Conservation (phyloP, 2,888 invertebrate species). For the Bedellia somnulentella region DNA sequence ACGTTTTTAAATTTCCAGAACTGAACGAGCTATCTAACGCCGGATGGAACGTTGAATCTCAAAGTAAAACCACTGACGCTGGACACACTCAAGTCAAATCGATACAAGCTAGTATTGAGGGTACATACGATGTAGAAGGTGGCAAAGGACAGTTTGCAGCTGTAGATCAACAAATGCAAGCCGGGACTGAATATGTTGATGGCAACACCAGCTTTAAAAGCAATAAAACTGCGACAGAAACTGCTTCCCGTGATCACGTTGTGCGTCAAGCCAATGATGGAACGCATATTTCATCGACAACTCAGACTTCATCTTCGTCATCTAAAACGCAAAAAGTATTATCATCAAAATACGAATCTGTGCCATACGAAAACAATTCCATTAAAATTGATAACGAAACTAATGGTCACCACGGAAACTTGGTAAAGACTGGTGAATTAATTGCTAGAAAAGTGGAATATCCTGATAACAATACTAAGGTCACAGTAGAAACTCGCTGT, state of each 20-base stretch:
- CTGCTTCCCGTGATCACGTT: slow-evolving; percentile 37
- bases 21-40: slow-evolving; percentile 51
- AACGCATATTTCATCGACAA: slow-evolving; percentile 30
- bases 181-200: slow-evolving; percentile 43
- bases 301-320: slow-evolving; percentile 31
- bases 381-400: slow-evolving; percentile 14
- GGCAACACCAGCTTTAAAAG: slow-evolving; percentile 39
- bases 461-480: slow-evolving; percentile 67
- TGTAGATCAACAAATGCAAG: slow-evolving; percentile 62
- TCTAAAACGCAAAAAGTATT: slow-evolving; percentile 36
- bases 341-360: slow-evolving; percentile 30
- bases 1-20: slow-evolving; percentile 35
- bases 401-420: neutral
- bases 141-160: slow-evolving; percentile 68
- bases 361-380: slow-evolving; percentile 25
- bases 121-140: slow-evolving; percentile 64
- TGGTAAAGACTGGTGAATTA: slow-evolving; percentile 31
- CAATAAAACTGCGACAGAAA: slow-evolving; percentile 32
- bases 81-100: slow-evolving; percentile 65
- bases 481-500: slow-evolving; percentile 67
- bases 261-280: slow-evolving; percentile 42
- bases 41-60: slow-evolving; percentile 70
- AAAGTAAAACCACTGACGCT: slow-evolving; percentile 64
- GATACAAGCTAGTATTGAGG: slow-evolving; percentile 66
- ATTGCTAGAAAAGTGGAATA: slow-evolving; percentile 62